These are phyloP conservation scores for Samia ricini DNA, from an alignment of 1,140 invertebrate genomes.

Conservation along the genomic window DNA sequence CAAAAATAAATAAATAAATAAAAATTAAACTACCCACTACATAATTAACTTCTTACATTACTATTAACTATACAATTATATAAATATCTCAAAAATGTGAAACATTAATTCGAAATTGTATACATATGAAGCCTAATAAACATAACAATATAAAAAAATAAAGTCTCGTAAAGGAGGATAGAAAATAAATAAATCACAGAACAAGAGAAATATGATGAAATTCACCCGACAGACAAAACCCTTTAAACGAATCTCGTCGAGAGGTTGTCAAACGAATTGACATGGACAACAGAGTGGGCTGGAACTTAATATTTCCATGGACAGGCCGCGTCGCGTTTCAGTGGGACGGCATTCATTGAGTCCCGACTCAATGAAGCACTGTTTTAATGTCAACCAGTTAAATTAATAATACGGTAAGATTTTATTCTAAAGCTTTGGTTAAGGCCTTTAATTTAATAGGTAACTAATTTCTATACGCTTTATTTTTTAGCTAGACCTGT, in stretches of 20 bases:
- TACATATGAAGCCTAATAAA: no score
- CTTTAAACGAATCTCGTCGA: neutral
- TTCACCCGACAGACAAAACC: neutral
- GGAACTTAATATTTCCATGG: neutral
- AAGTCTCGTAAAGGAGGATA: neutral
- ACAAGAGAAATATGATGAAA: neutral
- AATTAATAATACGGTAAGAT: neutral
- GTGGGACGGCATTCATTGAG: neutral
- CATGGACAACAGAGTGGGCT: neutral
- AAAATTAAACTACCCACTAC: no score
- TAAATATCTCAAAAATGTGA: no score
- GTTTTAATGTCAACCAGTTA: neutral
- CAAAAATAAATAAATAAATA: no score
- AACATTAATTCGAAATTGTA: no score
- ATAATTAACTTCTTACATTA: no score
- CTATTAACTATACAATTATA: no score
- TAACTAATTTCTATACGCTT: no score
- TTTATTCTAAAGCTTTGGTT: no score
- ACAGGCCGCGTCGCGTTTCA: neutral
- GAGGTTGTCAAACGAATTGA: neutral
- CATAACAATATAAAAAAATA: neutral
- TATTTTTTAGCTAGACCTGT: no score
- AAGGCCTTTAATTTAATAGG: no score
- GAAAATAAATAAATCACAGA: neutral
- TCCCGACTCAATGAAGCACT: neutral